Conservation (phyloP, 2,888 invertebrate genomes). For the Hylaea fasciaria region DNA sequence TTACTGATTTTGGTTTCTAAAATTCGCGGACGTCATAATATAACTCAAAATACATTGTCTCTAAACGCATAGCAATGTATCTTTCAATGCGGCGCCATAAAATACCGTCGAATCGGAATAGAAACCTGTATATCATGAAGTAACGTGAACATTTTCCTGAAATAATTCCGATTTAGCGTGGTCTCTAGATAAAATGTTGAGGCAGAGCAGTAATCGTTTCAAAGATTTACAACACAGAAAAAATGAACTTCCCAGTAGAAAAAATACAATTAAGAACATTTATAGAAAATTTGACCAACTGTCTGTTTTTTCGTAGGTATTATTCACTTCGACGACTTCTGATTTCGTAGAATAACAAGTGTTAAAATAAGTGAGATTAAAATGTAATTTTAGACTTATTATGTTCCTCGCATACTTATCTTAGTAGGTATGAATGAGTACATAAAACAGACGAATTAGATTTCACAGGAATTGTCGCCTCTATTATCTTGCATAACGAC, state of each 20-base stretch:
- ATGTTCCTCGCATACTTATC: too few relatives aligned
- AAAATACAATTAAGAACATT: too few relatives aligned
- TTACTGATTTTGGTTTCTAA: conserved; percentile 12
- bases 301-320: too few relatives aligned
- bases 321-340: not conserved
- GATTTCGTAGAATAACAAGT: too few relatives aligned
- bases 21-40: conserved; percentile 15
- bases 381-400: too few relatives aligned
- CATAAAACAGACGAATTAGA: not conserved
- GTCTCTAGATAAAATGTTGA: conserved; percentile 16
- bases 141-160: conserved; percentile 14
- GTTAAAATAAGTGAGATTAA: too few relatives aligned
- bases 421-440: not conserved
- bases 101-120: conserved; percentile 31
- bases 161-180: conserved; percentile 19
- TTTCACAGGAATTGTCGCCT: conserved; percentile 4
- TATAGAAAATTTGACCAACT: not conserved
- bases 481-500: conserved; percentile 22
- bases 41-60: conserved; percentile 24
- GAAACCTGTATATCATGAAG: conserved; percentile 22
- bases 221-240: conserved; percentile 1
- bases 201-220: conserved; percentile 19
- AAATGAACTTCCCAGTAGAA: not conserved
- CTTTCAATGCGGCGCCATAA: conserved; percentile 27
- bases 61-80: conserved; percentile 32